Evolutionary conservation across 1,140 invertebrate species (phyloP).

Genomic region (Rhopalosiphum maidis): DNA sequence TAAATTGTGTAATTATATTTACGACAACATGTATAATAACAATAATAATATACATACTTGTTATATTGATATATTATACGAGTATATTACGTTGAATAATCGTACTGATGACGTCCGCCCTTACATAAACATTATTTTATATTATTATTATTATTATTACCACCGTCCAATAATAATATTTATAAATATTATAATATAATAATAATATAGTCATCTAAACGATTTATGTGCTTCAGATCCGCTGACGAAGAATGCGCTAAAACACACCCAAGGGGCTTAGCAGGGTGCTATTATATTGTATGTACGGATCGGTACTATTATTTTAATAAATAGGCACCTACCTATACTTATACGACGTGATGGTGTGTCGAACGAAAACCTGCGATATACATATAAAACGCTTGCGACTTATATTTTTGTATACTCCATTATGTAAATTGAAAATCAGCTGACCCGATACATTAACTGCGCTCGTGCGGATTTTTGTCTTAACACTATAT

Average conservation of each 20-base stretch:
- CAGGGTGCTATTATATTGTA: conserved; percentile 10
- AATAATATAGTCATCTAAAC: not conserved
- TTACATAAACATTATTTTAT: not conserved
- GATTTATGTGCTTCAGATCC: not conserved
- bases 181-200: not conserved
- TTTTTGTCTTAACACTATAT: not conserved
- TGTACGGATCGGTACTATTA: not conserved
- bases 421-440: not conserved
- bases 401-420: not conserved
- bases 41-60: not conserved
- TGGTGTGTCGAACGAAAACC: not conserved
- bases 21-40: not conserved
- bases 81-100: not conserved
- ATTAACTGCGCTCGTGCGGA: not conserved
- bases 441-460: not conserved
- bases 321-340: not conserved
- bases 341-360: not conserved
- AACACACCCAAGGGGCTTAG: not conserved
- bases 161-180: not conserved
- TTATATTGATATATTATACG: not conserved
- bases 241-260: not conserved
- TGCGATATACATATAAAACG: not conserved
- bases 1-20: not conserved
- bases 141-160: not conserved
- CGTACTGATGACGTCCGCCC: not conserved